These are phyloP conservation scores for Tetraodon nigroviridis DNA, from an alignment of 2,113 vertebrate genomes.

Conservation along the genomic window DNA sequence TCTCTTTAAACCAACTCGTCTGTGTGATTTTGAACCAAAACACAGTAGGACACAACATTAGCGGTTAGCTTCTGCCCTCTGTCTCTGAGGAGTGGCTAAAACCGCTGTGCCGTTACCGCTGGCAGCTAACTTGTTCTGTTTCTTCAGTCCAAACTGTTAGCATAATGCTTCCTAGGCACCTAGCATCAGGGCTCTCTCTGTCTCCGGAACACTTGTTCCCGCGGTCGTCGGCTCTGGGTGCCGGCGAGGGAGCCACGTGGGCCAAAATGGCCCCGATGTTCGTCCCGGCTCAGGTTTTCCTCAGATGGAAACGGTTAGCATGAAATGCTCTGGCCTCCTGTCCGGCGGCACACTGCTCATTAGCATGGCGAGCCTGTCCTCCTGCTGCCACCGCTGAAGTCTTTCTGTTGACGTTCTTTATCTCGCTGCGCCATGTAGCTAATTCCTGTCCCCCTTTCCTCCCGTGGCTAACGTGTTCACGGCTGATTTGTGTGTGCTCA, in stretches of 20 bases:
- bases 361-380: conserved; percentile 15
- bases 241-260: too few species aligned
- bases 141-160: conserved; percentile 38
- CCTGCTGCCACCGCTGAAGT: conserved; percentile 35
- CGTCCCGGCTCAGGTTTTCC: too few species aligned
- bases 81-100: background rate
- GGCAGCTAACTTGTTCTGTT: conserved; percentile 37
- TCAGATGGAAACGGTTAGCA: conserved; percentile 24
- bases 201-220: conserved; percentile 16
- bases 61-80: too few species aligned
- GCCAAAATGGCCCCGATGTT: too few species aligned
- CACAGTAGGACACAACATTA: too few species aligned
- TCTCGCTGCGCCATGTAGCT: conserved; percentile 30
- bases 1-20: too few species aligned
- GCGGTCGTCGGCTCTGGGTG: background rate
- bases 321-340: too few species aligned
- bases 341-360: conserved; percentile 39
- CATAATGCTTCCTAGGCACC: conserved; percentile 40
- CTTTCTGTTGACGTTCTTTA: conserved; percentile 38
- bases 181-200: conserved; percentile 20
- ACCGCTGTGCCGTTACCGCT: conserved; percentile 23
- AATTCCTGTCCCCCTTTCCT: conserved; percentile 25
- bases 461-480: conserved; percentile 24
- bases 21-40: too few species aligned
- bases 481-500: conserved; percentile 50